Evolutionary conservation across 2,888 invertebrate species (phyloP).

Genomic region (Caenorhabditis uteleia): DNA sequence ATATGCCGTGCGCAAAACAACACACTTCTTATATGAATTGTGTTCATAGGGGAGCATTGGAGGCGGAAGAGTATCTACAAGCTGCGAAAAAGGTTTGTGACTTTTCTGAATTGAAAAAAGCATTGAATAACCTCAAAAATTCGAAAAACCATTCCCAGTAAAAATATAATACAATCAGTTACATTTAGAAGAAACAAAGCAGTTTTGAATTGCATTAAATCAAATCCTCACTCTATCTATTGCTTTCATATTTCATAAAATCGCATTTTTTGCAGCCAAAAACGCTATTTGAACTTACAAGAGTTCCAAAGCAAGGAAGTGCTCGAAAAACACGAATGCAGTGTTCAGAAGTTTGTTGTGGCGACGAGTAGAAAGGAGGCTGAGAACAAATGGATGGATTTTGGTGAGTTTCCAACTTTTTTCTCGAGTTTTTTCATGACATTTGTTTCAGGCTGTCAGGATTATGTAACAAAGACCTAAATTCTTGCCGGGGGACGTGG

Average conservation of each 20-base stretch:
- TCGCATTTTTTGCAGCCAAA: too few relatives aligned
- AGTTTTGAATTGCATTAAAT: too few relatives aligned
- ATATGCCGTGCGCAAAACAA: slow-evolving; percentile 59
- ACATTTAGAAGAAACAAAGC: too few relatives aligned
- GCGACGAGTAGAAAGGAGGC: slow-evolving; percentile 76
- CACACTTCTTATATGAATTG: slow-evolving; percentile 61
- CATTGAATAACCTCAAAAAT: too few relatives aligned
- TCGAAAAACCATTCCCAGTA: too few relatives aligned
- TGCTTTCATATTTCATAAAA: too few relatives aligned
- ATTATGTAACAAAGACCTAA: slow-evolving; percentile 98
- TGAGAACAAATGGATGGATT: slow-evolving; percentile 50
- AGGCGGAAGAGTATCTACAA: slow-evolving; percentile 53
- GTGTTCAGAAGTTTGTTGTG: slow-evolving; percentile 82
- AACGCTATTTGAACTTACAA: slow-evolving; percentile 83
- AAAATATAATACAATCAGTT: too few relatives aligned
- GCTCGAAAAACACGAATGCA: slow-evolving; percentile 74
- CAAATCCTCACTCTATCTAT: too few relatives aligned
- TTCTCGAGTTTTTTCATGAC: not conserved
- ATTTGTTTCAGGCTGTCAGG: slow-evolving; percentile 78
- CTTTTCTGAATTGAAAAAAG: too few relatives aligned
- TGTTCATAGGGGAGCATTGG: slow-evolving; percentile 52
- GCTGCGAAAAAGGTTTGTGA: slow-evolving; percentile 51
- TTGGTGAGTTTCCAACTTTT: slow-evolving; percentile 19
- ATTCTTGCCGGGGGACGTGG: slow-evolving; percentile 96
- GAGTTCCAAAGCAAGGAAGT: slow-evolving; percentile 92